Base-by-base conservation (phyloP, 2,113 vertebrate species). In the Rhineura floridana region DNA sequence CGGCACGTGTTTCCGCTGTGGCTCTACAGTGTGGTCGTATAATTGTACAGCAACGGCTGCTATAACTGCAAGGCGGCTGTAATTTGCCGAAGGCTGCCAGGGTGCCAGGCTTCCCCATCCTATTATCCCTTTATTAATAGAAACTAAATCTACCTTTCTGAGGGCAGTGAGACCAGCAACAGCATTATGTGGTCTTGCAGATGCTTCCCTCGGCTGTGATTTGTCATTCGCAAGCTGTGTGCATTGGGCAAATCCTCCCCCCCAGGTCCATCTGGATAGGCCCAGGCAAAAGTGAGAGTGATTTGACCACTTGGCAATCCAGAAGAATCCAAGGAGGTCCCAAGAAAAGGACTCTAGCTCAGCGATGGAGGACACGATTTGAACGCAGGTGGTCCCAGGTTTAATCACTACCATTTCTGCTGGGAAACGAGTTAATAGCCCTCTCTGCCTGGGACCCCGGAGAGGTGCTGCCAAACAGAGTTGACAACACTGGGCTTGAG, bases 51-150 rank as follows among this genome's bases (percentile, higher is more conserved):
- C 90, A 87, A 90, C 52, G 1, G 88, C 90, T 83, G 87, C 94
- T 11, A 83, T 28, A 93, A 87, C 91, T 91, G 89, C 79, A 90
- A 55, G 76, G 93, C 90, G 3, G 7, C 88, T 7, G 89, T 92
- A 93, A 93, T 92, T 95, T 89, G 92, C 86, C 70, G 67, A 0
- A 62, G 89, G 88, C 93, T 89, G 91, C 90, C 90, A 73, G 85
- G 82, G 17, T 93, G 90, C 92, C 93, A 91, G 91, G 92, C 92
- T 95, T 88, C 87, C 87, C 72, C 55, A 0, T 91, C 84, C 89
- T 87, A 93, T 93, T 93, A 93, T 93, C 88, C 75, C 73, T 89
- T 92, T 93, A 96, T 94, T 93, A 94, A 94, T 81, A 95, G 94
- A 92, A 95, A 94, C 91, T 85, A 65, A 92, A 92, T 88, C 93